Percentiles rank a stretch among this genome's conserved stretches.
phyloP scores from a whole-genome alignment of 2,113 vertebrate genomes.

The Xenus cinereus region DNA sequence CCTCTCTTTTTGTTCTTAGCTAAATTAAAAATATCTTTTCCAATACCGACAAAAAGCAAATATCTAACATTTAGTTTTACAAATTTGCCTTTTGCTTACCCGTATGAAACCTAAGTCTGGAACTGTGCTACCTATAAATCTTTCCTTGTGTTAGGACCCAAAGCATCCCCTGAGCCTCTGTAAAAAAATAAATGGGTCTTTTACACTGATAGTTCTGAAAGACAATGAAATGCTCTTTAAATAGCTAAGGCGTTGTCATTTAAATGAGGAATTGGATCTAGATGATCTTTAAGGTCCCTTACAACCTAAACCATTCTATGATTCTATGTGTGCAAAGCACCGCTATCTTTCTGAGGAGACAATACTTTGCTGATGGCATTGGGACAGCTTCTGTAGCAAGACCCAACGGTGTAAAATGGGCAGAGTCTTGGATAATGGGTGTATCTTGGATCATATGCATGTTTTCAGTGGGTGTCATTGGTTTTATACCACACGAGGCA shows the following conservation, averaged over 20 bases:
- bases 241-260: background rate
- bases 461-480: background rate
- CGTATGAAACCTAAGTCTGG: background rate
- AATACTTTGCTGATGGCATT: background rate
- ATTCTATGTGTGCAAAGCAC: background rate
- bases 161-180: background rate
- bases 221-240: background rate
- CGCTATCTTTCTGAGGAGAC: background rate
- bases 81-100: background rate
- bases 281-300: background rate
- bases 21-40: background rate
- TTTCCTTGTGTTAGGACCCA: background rate
- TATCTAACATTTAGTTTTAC: background rate
- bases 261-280: background rate
- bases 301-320: background rate
- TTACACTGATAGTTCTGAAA: background rate
- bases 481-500: background rate
- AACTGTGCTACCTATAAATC: background rate
- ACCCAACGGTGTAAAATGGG: rapidly evolving
- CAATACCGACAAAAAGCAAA: background rate
- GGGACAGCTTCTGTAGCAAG: background rate
- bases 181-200: background rate
- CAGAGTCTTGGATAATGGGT: background rate
- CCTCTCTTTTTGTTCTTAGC: background rate
- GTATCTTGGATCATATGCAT: background rate